Base-by-base conservation (phyloP, 2,888 invertebrate species). In the Sminthurides aquaticus region DNA sequence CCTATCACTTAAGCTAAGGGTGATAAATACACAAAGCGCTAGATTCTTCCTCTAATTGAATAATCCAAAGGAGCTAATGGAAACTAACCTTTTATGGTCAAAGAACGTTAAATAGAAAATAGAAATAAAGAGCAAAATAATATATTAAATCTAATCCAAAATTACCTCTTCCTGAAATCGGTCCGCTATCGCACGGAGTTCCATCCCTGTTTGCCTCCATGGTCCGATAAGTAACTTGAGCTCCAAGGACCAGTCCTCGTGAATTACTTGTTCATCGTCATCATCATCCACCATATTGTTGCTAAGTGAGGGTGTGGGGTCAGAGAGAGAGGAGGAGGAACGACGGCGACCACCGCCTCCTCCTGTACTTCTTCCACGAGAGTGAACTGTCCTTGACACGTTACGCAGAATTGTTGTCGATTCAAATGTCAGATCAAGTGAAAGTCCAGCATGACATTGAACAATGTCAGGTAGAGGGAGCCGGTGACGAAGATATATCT, bases 391-490 rank as follows among this genome's bases (percentile, higher is more conserved):
- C 24, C 49, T 22, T n/a, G n/a, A n/a, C n/a, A n/a, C n/a, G n/a
- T n/a, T n/a, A 2, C 5, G 25, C 24, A 24, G 24, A 1, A 57
- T 48, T 18, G 48, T 11, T 24, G 28, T 29, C 3, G 57, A 18
- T 27, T 58, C 55, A 43, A 59, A 58, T 15, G 59, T 64, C 8
- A 64, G 8, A 48, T 64, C 64, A 26, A 70, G 15, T 22, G 70
- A 68, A 22, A 66, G 22, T 5, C 66, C 69, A 15, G 62, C 48
- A 22, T 67, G 64, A 57, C 70, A 70, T 48, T 67, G 57, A 43
- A 70, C 49, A 1, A 70, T 49, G 58, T 70, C 70, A 8, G 70
- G 70, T 18, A 70, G 62, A 15, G 69, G 56, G 5, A 49, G 55
- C 27, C 20, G 20, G 3, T 57, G 27, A 1, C n/a, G 8, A 15